Percentiles rank a stretch among this genome's conserved stretches.
Evolutionary conservation across 2,888 invertebrate species (phyloP).

Genomic region (Drosophila mayaguana): DNA sequence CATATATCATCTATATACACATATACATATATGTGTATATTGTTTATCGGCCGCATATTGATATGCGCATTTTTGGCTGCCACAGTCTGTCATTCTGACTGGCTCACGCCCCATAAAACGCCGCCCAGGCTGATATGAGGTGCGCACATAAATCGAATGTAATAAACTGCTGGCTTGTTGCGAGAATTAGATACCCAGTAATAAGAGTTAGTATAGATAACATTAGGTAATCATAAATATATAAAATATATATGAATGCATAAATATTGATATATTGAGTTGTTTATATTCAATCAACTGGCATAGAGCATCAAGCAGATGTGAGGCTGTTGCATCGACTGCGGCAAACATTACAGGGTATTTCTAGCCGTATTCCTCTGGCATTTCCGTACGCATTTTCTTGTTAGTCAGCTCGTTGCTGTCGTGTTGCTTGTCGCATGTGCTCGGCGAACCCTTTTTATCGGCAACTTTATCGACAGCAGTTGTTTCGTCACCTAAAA

Average conservation of each 20-base stretch:
- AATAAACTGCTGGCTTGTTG: slow-evolving; percentile 50
- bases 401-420: slow-evolving; percentile 13
- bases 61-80: slow-evolving; percentile 41
- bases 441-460: slow-evolving; percentile 38
- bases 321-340: neutral
- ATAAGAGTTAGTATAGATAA: neutral
- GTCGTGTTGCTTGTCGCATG: slow-evolving; percentile 2
- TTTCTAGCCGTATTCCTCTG: neutral
- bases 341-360: slow-evolving; percentile 2
- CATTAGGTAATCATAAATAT: neutral
- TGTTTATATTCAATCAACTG: no score
- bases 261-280: no score
- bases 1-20: slow-evolving; percentile 7
- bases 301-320: no score
- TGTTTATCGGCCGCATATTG: slow-evolving; percentile 19
- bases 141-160: slow-evolving; percentile 45
- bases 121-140: slow-evolving; percentile 36
- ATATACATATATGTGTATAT: slow-evolving; percentile 1
- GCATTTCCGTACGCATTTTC: neutral
- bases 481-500: slow-evolving; percentile 55
- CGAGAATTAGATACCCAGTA: neutral
- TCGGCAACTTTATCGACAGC: slow-evolving; percentile 50
- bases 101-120: slow-evolving; percentile 45
- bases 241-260: no score
- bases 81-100: slow-evolving; percentile 27